Conservation (phyloP, 2,888 invertebrate species). For the Ellobium chinense region DNA sequence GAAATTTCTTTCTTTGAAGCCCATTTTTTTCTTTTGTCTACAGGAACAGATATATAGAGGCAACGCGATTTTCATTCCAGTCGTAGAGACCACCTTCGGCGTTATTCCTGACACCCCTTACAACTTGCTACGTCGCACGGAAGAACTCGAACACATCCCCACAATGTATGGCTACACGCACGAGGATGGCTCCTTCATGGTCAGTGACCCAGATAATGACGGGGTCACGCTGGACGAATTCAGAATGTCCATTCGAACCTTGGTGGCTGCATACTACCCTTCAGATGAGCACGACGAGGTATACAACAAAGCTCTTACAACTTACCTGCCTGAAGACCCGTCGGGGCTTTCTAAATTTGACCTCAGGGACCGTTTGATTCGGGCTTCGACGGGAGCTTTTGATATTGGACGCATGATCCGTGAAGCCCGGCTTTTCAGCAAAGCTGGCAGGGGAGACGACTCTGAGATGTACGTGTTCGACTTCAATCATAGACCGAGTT, state of each 20-base stretch:
- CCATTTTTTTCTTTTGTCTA: background rate
- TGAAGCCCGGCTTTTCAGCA: background rate
- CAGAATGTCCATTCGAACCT: background rate
- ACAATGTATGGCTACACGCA: slow-evolving; percentile 19
- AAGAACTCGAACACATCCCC: background rate
- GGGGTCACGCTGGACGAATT: background rate
- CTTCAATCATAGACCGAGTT: slow-evolving; percentile 14
- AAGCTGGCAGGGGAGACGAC: background rate
- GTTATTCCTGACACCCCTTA: background rate
- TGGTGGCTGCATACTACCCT: background rate
- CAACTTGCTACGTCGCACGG: background rate
- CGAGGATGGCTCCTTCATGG: background rate
- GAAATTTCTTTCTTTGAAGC: too few species aligned
- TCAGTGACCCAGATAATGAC: background rate
- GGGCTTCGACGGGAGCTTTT: background rate
- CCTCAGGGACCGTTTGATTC: background rate
- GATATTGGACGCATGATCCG: background rate
- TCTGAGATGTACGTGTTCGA: background rate
- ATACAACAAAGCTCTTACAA: background rate
- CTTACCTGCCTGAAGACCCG: background rate
- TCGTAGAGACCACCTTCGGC: background rate
- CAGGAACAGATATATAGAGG: background rate
- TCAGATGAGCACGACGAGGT: background rate
- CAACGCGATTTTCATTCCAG: background rate
- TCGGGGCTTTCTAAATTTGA: background rate